A percentile compares a stretch with the other conserved stretches of the same genome.
phyloP scores from a whole-genome alignment of 2,888 invertebrate species.

The Tetheella fluctuosa region DNA sequence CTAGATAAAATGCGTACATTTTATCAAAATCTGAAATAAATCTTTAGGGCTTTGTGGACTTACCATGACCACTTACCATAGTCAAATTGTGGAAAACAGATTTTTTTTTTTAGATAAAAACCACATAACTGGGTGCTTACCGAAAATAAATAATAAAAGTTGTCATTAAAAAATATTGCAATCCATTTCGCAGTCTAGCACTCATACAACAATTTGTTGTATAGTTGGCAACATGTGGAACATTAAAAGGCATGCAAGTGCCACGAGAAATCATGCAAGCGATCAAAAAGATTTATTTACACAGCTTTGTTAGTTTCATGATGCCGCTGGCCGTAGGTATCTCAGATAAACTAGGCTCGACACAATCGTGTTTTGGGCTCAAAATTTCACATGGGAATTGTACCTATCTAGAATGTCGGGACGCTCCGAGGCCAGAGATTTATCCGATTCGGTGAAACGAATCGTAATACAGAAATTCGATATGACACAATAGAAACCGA shows the following conservation, averaged over 20 bases:
- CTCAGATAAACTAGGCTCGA: conserved; percentile 31
- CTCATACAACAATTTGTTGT: conserved; percentile 19
- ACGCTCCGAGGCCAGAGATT: conserved; percentile 16
- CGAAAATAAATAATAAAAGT: conserved; percentile 5
- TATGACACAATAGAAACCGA: conserved; percentile 15
- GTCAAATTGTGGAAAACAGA: too few relatives aligned
- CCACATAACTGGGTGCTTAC: too few relatives aligned
- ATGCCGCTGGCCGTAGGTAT: conserved; percentile 23
- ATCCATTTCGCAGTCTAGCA: conserved; percentile 10
- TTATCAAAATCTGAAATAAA: too few relatives aligned
- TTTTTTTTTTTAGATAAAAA: too few relatives aligned
- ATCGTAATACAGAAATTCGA: conserved; percentile 21
- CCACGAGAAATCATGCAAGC: conserved; percentile 41
- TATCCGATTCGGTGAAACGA: conserved; percentile 19
- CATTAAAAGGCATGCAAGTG: conserved; percentile 23
- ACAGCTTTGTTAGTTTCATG: conserved; percentile 26
- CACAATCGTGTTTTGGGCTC: conserved; percentile 27
- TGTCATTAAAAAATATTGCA: neutral
- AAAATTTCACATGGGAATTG: conserved; percentile 37
- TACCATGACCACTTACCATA: too few relatives aligned
- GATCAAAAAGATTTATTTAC: conserved; percentile 56
- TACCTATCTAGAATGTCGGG: conserved; percentile 24
- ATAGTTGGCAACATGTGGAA: conserved; percentile 34
- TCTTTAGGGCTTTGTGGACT: too few relatives aligned
- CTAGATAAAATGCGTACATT: too few relatives aligned